Base-by-base conservation (phyloP, 2,888 invertebrate species). In the Aleiodes leptofemur region DNA sequence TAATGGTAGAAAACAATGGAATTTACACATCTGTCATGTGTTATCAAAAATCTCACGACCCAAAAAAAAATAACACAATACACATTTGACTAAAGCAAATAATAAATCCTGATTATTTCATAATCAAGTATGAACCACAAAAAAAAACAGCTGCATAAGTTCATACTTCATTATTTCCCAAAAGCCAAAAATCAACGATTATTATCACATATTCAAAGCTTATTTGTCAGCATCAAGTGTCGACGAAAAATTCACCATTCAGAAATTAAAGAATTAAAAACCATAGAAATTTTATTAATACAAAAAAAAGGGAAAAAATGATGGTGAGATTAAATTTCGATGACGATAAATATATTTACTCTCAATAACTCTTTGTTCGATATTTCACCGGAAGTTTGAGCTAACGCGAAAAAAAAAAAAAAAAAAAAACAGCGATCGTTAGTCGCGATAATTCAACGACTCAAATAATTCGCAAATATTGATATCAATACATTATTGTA, bases 321-420 rank as follows among this genome's bases (percentile, higher is more conserved):
- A 64, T 64, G n/a, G 64, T 16, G 48, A 64, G 64, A 64, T 64
- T 64, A 48, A 64, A 64, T 43, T 64, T 43, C 43, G 23, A 64
- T 5, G 43, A 48, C 34, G 34, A 64, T 64, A 64, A 48, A 64
- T 43, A 14, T 29, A 43, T 16, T 43, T 59, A 43, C 14, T 48
- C 59, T 48, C 43, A 64, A 64, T 64, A 64, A 64, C 64, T 64
- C 64, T 64, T 64, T 64, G 56, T 56, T 56, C 48, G 31, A 31
- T 64, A 64, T 64, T 16, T 48, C 43, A 64, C 64, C 64, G 64
- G 64, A 64, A 64, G 64, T 64, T 64, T 16, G 64, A 64, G 64
- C 23, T n/a, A n/a, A n/a, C n/a, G n/a, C n/a, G n/a, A 64, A 43
- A 64, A 64, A n/a, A 43, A 64, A 61, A 48, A 64, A 34, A 38